phyloP scores from a whole-genome alignment of 2,888 invertebrate species.

The Pyralis farinalis region DNA sequence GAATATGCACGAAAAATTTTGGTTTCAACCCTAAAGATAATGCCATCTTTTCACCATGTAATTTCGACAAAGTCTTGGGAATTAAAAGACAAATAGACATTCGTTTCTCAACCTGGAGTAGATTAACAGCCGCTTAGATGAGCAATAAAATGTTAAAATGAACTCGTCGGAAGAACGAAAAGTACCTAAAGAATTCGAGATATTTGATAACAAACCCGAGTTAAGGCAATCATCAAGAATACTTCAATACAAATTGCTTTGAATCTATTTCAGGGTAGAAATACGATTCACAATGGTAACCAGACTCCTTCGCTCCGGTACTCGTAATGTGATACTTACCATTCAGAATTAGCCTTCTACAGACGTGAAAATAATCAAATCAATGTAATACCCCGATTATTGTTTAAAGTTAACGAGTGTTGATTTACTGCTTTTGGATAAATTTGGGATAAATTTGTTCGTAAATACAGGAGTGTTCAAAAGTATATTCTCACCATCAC shows the following conservation, averaged over 20 bases:
- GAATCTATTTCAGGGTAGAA: not conserved
- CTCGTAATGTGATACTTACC: not conserved
- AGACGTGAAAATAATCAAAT: conserved; percentile 13
- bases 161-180: too few species aligned
- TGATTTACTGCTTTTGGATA: not conserved
- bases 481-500: too few species aligned
- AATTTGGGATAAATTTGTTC: too few species aligned
- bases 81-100: too few species aligned
- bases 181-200: not conserved
- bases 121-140: too few species aligned
- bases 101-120: too few species aligned
- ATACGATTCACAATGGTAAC: not conserved
- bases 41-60: too few species aligned
- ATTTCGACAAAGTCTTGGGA: too few species aligned
- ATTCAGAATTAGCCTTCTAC: not conserved
- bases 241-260: not conserved
- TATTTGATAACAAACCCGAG: not conserved
- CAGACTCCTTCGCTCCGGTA: not conserved
- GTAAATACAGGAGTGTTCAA: too few species aligned
- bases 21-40: too few species aligned
- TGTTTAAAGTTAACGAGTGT: not conserved
- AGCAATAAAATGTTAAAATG: too few species aligned
- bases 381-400: conserved; percentile 15
- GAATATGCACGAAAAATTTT: too few species aligned
- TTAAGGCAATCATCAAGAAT: not conserved